These are phyloP conservation scores for Gephyroberyx darwinii DNA, from an alignment of 2,797 vertebrate genomes.

Conservation along the genomic window DNA sequence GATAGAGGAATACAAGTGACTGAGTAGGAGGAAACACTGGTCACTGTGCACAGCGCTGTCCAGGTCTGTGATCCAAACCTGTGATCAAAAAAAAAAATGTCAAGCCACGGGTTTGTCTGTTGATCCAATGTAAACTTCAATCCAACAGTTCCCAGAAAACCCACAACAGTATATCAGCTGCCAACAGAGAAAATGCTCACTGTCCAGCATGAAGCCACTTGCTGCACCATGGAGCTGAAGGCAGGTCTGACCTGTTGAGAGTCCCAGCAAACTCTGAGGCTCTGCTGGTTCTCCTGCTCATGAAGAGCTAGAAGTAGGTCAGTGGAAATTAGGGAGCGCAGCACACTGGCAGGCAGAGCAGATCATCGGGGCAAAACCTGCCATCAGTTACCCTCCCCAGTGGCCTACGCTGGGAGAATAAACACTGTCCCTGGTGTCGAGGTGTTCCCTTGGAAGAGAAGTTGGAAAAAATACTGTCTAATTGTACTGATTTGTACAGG, in stretches of 20 bases:
- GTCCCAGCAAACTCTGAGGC: background rate
- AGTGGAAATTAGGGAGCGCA: conserved; percentile 1
- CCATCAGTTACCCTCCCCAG: conserved; percentile 3
- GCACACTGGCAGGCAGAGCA: background rate
- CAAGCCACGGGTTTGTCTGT: no score
- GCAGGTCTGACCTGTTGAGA: background rate
- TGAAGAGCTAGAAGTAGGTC: background rate
- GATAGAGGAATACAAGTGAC: no score
- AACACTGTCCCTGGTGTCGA: background rate
- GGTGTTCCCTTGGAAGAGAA: no score
- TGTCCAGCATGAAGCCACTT: background rate
- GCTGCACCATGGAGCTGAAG: background rate
- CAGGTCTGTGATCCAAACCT: no score
- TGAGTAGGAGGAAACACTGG: no score
- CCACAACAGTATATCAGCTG: background rate
- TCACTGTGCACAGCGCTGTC: no score
- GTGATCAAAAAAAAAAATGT: no score
- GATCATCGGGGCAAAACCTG: conserved; percentile 5
- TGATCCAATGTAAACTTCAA: no score
- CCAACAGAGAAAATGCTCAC: conserved; percentile 3
- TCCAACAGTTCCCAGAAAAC: background rate
- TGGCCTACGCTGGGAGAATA: background rate
- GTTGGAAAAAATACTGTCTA: background rate
- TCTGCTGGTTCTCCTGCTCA: background rate
- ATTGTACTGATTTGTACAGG: no score